Percentiles rank a stretch among this genome's conserved stretches.
Conservation (phyloP, 2,797 vertebrate species). For the Gobionotothen gibberifrons region DNA sequence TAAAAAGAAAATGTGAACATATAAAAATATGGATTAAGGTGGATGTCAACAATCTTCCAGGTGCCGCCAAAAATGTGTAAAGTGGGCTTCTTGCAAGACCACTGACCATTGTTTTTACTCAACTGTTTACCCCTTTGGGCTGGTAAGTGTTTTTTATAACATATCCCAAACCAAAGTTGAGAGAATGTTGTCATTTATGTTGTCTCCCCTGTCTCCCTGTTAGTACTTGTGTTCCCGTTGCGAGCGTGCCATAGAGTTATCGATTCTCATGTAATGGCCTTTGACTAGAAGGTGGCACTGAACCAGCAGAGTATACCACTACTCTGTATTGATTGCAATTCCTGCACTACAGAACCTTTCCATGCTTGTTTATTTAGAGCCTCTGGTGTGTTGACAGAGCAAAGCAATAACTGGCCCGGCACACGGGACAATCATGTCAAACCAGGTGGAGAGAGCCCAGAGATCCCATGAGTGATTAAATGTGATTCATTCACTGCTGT, state of each 20-base stretch:
- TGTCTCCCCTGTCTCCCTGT: conserved; percentile 20
- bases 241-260: conserved; percentile 25
- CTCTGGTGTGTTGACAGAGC: conserved; percentile 63
- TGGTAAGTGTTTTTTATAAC: background rate
- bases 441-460: conserved; percentile 30
- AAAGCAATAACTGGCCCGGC: conserved; percentile 48
- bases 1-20: no score
- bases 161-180: background rate
- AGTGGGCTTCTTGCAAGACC: no score
- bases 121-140: background rate
- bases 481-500: conserved; percentile 42
- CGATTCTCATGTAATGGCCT: conserved; percentile 56
- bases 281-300: conserved; percentile 52
- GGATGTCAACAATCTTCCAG: no score
- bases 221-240: conserved; percentile 29
- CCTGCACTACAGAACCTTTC: conserved; percentile 51
- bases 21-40: no score
- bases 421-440: conserved; percentile 43
- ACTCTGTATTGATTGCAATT: conserved; percentile 57
- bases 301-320: conserved; percentile 52
- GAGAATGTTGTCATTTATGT: conserved; percentile 20
- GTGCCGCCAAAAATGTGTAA: no score
- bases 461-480: conserved; percentile 43
- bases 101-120: background rate
- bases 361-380: conserved; percentile 62